Evolutionary conservation across 2,797 vertebrate species (phyloP).

Genomic region (Otus scops): DNA sequence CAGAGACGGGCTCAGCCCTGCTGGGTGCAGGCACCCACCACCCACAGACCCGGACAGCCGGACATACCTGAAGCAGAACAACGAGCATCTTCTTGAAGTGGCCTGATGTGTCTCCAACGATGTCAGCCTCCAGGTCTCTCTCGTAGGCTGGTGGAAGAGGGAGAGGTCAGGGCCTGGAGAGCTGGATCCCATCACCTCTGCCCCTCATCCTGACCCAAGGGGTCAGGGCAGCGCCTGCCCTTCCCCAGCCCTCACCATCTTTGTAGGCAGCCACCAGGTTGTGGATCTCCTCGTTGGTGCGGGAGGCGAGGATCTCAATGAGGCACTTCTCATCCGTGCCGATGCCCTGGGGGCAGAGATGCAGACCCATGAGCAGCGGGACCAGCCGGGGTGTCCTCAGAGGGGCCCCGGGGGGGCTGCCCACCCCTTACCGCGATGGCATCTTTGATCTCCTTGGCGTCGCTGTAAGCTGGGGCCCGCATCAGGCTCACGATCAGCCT

Average conservation of each 20-base stretch:
- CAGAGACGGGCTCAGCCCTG: not conserved
- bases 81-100: conserved; percentile 98
- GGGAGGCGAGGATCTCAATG: conserved; percentile 92
- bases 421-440: conserved; percentile 83
- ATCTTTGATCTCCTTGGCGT: conserved; percentile 96
- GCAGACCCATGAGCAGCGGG: not conserved
- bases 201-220: not conserved
- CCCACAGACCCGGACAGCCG: not conserved
- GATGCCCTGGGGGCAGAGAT: conserved; percentile 73
- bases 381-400: accelerated
- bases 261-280: conserved; percentile 89
- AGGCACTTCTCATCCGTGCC: conserved; percentile 93
- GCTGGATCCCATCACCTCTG: not conserved
- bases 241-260: conserved; percentile 80
- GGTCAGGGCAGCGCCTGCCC: not conserved
- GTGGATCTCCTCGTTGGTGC: conserved; percentile 88
- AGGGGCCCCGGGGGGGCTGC: not conserved
- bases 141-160: conserved; percentile 80
- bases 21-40: not conserved
- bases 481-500: conserved; percentile 93
- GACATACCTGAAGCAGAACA: conserved; percentile 90
- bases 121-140: conserved; percentile 87
- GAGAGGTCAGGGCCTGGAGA: not conserved
- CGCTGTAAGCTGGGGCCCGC: conserved; percentile 86
- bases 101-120: conserved; percentile 87